phyloP scores from a whole-genome alignment of 2,888 invertebrate species.

The Lasioglossum villosulum region DNA sequence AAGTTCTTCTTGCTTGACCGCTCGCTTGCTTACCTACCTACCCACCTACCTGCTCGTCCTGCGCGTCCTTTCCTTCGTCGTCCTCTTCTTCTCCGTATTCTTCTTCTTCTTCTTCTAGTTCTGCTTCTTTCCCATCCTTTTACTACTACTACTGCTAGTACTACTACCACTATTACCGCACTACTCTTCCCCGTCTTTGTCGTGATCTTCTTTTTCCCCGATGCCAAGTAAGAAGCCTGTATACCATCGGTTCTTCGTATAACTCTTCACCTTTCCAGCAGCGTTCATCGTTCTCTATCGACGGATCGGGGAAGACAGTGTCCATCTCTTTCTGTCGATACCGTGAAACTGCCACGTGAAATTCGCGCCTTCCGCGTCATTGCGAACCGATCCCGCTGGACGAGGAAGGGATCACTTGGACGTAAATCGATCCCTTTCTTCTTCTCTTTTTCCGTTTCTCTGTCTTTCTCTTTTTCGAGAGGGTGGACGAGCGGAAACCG shows the following conservation, averaged over 20 bases:
- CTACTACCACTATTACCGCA: conserved; percentile 16
- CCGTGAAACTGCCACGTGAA: conserved; percentile 71
- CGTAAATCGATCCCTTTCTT: conserved; percentile 70
- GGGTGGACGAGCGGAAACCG: neutral
- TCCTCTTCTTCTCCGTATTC: conserved; percentile 29
- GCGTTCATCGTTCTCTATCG: conserved; percentile 33
- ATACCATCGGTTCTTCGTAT: conserved; percentile 62
- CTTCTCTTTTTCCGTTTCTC: neutral
- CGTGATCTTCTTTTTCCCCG: conserved; percentile 63
- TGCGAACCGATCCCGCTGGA: conserved; percentile 76
- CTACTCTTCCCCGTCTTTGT: conserved; percentile 45
- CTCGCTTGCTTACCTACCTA: conserved; percentile 72
- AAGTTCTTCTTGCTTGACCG: conserved; percentile 67
- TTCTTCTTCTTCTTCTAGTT: conserved; percentile 24
- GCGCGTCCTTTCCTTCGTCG: conserved; percentile 41
- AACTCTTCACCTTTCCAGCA: conserved; percentile 58
- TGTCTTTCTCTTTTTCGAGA: neutral
- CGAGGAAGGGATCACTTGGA: conserved; percentile 53
- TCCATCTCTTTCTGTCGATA: conserved; percentile 39
- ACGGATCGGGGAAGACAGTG: conserved; percentile 36
- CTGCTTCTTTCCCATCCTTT: conserved; percentile 23
- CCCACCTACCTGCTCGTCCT: conserved; percentile 65
- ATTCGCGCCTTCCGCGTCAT: conserved; percentile 79
- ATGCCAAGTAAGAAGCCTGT: conserved; percentile 66
- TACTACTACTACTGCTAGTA: conserved; percentile 19